Evolutionary conservation across 1,140 invertebrate genomes (phyloP), one percentile per base, ranked within the genome.

Genomic region (Drosophila suzukii): DNA sequence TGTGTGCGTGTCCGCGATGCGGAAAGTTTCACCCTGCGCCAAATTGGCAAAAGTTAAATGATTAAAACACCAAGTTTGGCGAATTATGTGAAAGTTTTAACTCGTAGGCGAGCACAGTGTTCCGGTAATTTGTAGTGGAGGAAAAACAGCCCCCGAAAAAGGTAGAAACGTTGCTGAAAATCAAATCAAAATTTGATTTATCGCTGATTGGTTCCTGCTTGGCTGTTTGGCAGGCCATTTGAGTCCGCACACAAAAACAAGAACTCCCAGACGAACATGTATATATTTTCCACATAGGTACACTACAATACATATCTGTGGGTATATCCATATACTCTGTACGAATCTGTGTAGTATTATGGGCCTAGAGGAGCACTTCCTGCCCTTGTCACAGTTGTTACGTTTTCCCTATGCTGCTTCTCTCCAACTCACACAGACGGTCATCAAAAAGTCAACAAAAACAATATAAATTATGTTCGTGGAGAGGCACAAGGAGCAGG

Each of bases 1-100:
- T 59, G 36, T 57, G 49, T 50, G 54, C 30, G 55, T 44, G 36
- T 11, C 11, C 32, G 27, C 41, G 38, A 44, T 60, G 71, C 38
- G n/a, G 17, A 74, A 72, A 74, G 67, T 74, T 73, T 32, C 12
- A 5, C n/a, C 27, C 30, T 46, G 47, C 20, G 41, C 72, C 49
- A 76, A 76, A 76, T 68, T 63, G 62, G 73, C 47, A 50, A 76
- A 76, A 76, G 73, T 76, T 76, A 67, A 76, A 63, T 73, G 67
- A 53, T 72, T 49, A 62, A 62, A 65, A 43, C 30, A 36, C 17
- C 62, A 34, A 63, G 55, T 60, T 60, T 6, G 55, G 27, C 39
- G 38, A 75, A 75, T 75, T 46, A 75, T 75, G 60, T 75, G 53
- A 75, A 75, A 75, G 73, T 76, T 77, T 61, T 43, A 50, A 77